Conservation (phyloP, 2,113 vertebrate genomes). For the Ursus arctos region DNA sequence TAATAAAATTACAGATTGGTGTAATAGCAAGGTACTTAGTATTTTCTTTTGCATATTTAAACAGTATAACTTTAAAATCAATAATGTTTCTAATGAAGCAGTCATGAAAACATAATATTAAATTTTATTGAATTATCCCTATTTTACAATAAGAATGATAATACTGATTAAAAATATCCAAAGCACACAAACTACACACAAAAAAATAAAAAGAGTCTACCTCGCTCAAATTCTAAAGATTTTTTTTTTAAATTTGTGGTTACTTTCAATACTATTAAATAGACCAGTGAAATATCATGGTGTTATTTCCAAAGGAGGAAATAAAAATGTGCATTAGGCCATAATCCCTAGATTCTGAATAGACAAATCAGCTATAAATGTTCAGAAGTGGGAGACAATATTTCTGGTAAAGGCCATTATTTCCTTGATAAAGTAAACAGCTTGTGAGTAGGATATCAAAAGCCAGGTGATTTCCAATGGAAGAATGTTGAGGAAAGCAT, state of each 20-base stretch:
- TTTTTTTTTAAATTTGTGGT: not conserved
- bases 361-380: not conserved
- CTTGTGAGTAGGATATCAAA: not conserved
- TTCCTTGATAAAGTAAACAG: not conserved
- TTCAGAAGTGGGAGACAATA: not conserved
- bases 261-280: not conserved
- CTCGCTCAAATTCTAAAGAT: not conserved
- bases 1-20: not conserved
- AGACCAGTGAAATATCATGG: not conserved
- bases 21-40: not conserved
- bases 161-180: not conserved
- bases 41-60: not conserved
- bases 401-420: not conserved
- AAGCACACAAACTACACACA: not conserved
- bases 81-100: not conserved
- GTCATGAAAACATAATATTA: not conserved
- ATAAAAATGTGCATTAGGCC: not conserved
- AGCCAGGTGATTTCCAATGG: not conserved
- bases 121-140: not conserved
- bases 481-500: not conserved
- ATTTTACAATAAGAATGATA: not conserved
- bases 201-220: not conserved
- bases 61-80: not conserved
- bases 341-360: not conserved
- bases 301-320: not conserved